Evolutionary conservation across 2,888 invertebrate species (phyloP), one percentile per base, ranked within the genome.

Genomic region (Iphiclides podalirius): DNA sequence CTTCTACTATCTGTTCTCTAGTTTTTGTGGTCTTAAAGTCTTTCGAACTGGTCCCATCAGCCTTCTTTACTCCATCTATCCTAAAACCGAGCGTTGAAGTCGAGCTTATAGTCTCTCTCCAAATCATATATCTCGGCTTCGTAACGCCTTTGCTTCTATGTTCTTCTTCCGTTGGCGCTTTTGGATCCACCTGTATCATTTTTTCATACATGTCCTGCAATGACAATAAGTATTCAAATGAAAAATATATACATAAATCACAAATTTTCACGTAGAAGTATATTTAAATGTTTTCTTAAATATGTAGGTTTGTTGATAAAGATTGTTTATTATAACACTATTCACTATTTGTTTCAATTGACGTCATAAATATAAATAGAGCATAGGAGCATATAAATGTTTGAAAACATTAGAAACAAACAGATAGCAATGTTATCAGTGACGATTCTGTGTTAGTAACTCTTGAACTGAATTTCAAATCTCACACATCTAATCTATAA

Each of bases 101-200:
- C 33, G 98, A 98, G 44, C 98, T 98, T 65, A 98, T 98, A 7
- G 97, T 96, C 82, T 99, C 99, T 47, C 99, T 90, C 96, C 98
- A 98, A 36, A 98, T 91, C 96, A 96, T 96, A 81, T 97, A 96
- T 11, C 98, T 91, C 0, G 98, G 96, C 80, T 98, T 98, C 1
- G 98, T 98, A 1, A 98, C 96, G 12, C 96, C 98, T 85, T 96
- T 95, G 62, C 96, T 90, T 58, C 93, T 90, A 65, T 96, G 95
- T 77, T 98, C 98, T 73, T 98, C 98, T 44, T 94, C 94, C 20
- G 94, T 94, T 2, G 98, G 98, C 0, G 98, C 98, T 58, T 90
- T 90, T 1, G 94, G 93, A 76, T 98, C 97, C 39, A 98, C 95
- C 75, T 97, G 96, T 55, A 97, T 94, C 98, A 98, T 98, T 86